Conservation (phyloP, 2,113 vertebrate genomes). For the Clarias macrocephalus region DNA sequence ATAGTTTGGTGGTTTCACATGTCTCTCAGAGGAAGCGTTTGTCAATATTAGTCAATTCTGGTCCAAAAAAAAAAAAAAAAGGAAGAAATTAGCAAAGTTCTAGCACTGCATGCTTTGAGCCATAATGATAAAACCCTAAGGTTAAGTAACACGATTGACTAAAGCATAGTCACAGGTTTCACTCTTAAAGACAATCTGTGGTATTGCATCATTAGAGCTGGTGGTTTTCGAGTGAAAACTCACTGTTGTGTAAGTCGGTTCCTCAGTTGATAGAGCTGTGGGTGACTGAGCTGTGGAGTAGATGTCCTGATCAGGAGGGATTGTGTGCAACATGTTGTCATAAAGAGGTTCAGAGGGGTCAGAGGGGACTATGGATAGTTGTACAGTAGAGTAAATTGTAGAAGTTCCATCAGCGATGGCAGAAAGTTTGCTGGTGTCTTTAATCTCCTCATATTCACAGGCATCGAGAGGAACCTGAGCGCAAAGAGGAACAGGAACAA, state of each 20-base stretch:
- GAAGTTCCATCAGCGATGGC: constrained; percentile 59
- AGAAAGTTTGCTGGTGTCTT: constrained; percentile 48
- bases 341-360: not conserved
- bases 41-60: not conserved
- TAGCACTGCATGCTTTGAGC: not conserved
- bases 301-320: not conserved
- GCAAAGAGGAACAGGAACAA: not conserved
- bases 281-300: not conserved
- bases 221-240: not conserved
- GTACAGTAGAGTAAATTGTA: constrained; percentile 28
- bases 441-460: not conserved
- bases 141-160: not conserved
- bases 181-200: not conserved
- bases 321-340: not conserved
- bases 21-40: not conserved
- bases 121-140: not conserved
- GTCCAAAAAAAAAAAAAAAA: not conserved
- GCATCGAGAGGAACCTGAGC: not conserved
- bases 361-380: not conserved
- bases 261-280: not conserved
- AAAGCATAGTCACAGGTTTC: not conserved
- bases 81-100: not conserved
- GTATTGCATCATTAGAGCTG: not conserved
- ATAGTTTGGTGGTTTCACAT: not conserved
- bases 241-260: not conserved